These are phyloP conservation scores for Verasper variegatus DNA, from an alignment of 2,113 vertebrate genomes.

Conservation along the genomic window DNA sequence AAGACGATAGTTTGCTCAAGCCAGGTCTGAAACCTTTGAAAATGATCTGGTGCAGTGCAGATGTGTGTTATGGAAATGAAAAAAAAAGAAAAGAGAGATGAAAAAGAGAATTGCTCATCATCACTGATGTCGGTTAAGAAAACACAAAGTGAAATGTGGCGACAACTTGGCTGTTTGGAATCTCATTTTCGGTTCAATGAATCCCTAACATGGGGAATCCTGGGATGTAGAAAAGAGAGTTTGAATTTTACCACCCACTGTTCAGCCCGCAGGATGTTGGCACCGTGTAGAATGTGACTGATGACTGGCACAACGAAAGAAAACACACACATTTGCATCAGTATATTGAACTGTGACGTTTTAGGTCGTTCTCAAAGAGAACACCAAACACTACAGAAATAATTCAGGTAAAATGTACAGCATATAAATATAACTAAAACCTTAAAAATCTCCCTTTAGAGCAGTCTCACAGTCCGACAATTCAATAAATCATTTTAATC, in stretches of 20 bases:
- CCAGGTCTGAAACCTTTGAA: constrained; percentile 58
- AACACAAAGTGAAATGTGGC: constrained; percentile 16
- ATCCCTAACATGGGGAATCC: constrained; percentile 1
- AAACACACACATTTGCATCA: background rate
- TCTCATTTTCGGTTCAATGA: constrained; percentile 22
- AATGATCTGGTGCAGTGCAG: constrained; percentile 48
- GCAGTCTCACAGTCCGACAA: background rate
- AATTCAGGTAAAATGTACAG: background rate
- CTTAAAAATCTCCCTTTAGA: background rate
- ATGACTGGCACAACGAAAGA: background rate
- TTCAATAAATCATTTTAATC: background rate
- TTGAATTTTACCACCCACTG: constrained; percentile 3
- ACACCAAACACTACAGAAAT: background rate
- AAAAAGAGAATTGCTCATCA: constrained; percentile 36
- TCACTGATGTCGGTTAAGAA: constrained; percentile 18
- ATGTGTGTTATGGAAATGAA: constrained; percentile 44
- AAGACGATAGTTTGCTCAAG: constrained; percentile 35
- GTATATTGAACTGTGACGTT: background rate
- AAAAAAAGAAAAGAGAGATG: background rate
- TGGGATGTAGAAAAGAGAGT: constrained; percentile 4
- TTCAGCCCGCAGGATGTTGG: background rate
- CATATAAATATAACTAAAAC: background rate
- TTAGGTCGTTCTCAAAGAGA: background rate
- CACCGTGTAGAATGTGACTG: background rate
- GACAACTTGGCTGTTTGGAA: background rate